These are phyloP conservation scores for Aphrocallistes beatrix DNA, from an alignment of 37 sponge, comb jelly and placozoan species.

Conservation along the genomic window DNA sequence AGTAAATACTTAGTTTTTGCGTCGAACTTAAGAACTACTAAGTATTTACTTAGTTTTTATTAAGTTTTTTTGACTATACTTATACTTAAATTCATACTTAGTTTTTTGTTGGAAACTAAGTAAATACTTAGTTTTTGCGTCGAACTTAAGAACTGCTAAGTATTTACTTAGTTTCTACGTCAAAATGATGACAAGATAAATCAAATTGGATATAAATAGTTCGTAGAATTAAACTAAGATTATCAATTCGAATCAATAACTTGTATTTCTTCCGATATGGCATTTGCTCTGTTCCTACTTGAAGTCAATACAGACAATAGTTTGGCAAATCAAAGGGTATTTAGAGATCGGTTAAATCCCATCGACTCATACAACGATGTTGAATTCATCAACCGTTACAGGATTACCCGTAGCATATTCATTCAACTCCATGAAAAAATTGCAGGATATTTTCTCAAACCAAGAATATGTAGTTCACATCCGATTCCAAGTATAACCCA, in stretches of 20 bases:
- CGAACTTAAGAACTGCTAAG: not conserved
- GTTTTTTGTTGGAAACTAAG: not conserved
- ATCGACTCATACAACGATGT: constrained; percentile 11
- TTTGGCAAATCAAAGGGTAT: not conserved
- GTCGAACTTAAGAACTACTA: not conserved
- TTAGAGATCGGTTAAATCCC: not conserved
- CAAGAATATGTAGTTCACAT: not conserved
- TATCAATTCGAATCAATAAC: too few relatives aligned
- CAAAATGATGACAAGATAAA: too few relatives aligned
- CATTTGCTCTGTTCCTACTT: not conserved
- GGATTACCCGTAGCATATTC: not conserved
- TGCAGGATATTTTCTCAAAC: not conserved
- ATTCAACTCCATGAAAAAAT: not conserved
- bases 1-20: not conserved
- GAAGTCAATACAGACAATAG: not conserved
- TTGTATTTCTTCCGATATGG: not conserved
- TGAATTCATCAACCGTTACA: not conserved
- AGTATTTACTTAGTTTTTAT: not conserved
- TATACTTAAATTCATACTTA: not conserved
- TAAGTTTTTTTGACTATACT: not conserved
- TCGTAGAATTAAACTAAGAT: too few relatives aligned
- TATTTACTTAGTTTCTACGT: not conserved
- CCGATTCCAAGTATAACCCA: not conserved
- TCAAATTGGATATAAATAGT: too few relatives aligned
- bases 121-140: not conserved